These are phyloP conservation scores for Hydropotes inermis DNA, from an alignment of 2,113 vertebrate genomes.

Conservation along the genomic window DNA sequence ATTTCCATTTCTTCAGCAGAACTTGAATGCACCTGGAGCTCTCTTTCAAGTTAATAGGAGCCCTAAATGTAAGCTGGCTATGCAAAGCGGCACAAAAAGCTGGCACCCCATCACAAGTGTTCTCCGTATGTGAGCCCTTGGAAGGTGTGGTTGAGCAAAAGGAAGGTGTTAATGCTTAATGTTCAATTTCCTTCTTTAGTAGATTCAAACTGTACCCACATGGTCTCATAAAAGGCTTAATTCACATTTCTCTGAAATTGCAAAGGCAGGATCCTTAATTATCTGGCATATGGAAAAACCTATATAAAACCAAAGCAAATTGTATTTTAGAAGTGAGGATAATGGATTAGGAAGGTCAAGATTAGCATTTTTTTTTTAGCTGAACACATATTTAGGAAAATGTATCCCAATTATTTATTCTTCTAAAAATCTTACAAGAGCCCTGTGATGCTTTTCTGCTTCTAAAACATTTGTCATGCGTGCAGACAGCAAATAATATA, in stretches of 20 bases:
- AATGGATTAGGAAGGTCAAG: neutral
- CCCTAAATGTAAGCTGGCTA: constrained; percentile 45
- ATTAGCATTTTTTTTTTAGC: neutral
- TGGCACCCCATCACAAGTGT: constrained; percentile 44
- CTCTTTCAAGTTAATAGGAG: constrained; percentile 68
- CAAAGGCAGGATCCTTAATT: constrained; percentile 41
- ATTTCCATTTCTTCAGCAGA: constrained; percentile 67
- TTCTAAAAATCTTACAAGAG: neutral
- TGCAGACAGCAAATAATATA: neutral
- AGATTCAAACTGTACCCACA: constrained; percentile 38
- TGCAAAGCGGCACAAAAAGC: neutral
- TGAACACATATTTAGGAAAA: neutral
- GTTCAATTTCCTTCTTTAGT: constrained; percentile 59
- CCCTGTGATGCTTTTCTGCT: neutral
- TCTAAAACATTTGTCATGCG: neutral
- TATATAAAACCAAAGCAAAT: constrained; percentile 18
- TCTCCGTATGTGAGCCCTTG: neutral
- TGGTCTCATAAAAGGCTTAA: constrained; percentile 57
- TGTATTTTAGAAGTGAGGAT: neutral
- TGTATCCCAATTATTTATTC: neutral
- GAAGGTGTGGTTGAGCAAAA: neutral
- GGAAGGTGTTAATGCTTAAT: constrained; percentile 11
- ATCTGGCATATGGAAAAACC: constrained; percentile 28
- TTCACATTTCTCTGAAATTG: constrained; percentile 54
- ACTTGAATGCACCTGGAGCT: constrained; percentile 59